Base-by-base conservation (phyloP, 2,113 vertebrate genomes). In the Rissa tridactyla region DNA sequence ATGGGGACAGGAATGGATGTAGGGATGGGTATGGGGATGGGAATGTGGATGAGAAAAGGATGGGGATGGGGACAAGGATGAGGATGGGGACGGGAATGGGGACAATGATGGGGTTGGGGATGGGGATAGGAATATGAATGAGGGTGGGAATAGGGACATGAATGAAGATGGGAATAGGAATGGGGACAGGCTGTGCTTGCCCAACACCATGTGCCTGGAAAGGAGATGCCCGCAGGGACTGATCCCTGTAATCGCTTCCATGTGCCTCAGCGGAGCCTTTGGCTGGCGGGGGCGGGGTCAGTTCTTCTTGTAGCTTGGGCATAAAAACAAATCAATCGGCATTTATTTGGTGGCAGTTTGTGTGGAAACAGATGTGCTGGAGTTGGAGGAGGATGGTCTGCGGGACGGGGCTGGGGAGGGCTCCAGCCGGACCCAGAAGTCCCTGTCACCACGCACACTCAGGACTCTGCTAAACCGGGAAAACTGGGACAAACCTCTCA, bases 231-330 rank as follows among this genome's bases (percentile, higher is more conserved):
- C 2, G 2, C 3, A 2, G 73, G 40, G 38, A 26, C n/a, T 13
- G 70, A 38, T 70, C 55, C 68, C 46, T 58, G 36, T 84, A 81
- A 95, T 94, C 30, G 4, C 38, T 96, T 78, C 95, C 95, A 89
- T 46, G 60, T 84, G 87, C 21, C 79, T 30, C 36, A 6, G 71
- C 77, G 65, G 54, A 65, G 57, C 58, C 58, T 61, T n/a, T 47
- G 62, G 46, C 38, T 51, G 75, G 34, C 40, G 60, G 32, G 34
- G 25, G 9, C 23, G 9, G 22, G 5, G 32, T 5, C 34, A 21
- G 47, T 30, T 52, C 38, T 66, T 51, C 60, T 13, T 36, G 17
- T 1, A 29, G 77, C 20, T 11, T 17, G 47, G 86, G 38, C 64
- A 47, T 3, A 2, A 70, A 26, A 22, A 66, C 60, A 49, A 66